These are phyloP conservation scores for Nomada goodeniana DNA, from an alignment of 2,888 invertebrate genomes.

Conservation along the genomic window DNA sequence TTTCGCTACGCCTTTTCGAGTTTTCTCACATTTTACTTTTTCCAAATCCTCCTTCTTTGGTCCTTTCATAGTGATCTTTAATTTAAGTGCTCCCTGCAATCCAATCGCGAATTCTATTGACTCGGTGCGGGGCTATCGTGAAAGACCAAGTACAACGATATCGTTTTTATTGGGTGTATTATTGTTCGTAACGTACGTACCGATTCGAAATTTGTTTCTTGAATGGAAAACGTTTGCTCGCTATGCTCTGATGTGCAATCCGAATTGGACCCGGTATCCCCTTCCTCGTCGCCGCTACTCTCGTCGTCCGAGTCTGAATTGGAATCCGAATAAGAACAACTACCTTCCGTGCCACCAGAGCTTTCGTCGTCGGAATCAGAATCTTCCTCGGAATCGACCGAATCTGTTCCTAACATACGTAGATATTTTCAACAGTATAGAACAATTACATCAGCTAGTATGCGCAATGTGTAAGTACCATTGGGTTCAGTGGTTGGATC, in stretches of 20 bases:
- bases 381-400: constrained; percentile 84
- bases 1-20: constrained; percentile 71
- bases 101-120: neutral
- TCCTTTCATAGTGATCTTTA: constrained; percentile 85
- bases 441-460: too few species aligned
- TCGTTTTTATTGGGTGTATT: neutral
- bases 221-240: constrained; percentile 84
- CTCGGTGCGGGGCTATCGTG: neutral
- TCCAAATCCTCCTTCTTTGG: constrained; percentile 82
- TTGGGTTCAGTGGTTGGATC: constrained; percentile 81
- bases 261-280: constrained; percentile 83
- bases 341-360: constrained; percentile 83
- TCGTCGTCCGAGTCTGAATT: constrained; percentile 83
- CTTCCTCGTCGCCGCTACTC: constrained; percentile 79
- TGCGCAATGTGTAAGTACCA: constrained; percentile 67
- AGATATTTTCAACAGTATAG: neutral
- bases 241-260: constrained; percentile 85
- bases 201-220: constrained; percentile 85
- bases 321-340: constrained; percentile 83
- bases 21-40: constrained; percentile 78
- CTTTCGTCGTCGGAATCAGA: constrained; percentile 84
- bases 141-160: neutral
- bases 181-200: constrained; percentile 65
- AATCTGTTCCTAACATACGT: constrained; percentile 78
- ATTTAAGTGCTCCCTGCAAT: constrained; percentile 84